Evolutionary conservation across 2,888 invertebrate species (phyloP).

Genomic region (Andricus quercusramuli): DNA sequence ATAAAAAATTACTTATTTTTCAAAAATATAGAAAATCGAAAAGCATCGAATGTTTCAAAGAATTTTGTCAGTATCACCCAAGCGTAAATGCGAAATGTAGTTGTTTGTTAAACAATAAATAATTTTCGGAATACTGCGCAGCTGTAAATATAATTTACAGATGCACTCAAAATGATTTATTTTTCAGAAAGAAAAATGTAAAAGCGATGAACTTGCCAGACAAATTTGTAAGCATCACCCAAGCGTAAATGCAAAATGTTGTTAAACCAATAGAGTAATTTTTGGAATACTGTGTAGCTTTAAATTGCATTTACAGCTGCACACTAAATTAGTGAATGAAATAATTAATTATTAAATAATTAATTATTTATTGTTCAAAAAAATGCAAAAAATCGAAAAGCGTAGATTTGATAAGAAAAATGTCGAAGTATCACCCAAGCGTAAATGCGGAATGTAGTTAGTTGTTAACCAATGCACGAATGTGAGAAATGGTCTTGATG

Average conservation of each 20-base stretch:
- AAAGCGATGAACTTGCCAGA: constrained; percentile 7
- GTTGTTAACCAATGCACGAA: constrained; percentile 52
- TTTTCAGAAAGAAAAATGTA: constrained; percentile 42
- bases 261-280: constrained; percentile 47
- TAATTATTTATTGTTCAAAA: neutral
- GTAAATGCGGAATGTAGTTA: constrained; percentile 20
- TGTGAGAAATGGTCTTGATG: constrained; percentile 51
- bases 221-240: constrained; percentile 17
- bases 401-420: neutral
- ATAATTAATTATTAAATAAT: neutral
- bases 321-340: neutral
- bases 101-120: constrained; percentile 47
- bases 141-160: no score
- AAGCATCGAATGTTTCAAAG: neutral
- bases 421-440: constrained; percentile 39
- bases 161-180: neutral
- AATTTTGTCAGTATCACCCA: constrained; percentile 25
- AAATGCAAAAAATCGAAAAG: constrained; percentile 46
- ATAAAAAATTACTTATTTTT: neutral
- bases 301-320: no score
- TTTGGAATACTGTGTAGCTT: no score
- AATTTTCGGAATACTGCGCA: no score
- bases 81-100: constrained; percentile 25
- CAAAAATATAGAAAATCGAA: constrained; percentile 45
- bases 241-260: constrained; percentile 35